phyloP scores from a whole-genome alignment of 1,140 invertebrate species.

The Pollicipes pollicipes region DNA sequence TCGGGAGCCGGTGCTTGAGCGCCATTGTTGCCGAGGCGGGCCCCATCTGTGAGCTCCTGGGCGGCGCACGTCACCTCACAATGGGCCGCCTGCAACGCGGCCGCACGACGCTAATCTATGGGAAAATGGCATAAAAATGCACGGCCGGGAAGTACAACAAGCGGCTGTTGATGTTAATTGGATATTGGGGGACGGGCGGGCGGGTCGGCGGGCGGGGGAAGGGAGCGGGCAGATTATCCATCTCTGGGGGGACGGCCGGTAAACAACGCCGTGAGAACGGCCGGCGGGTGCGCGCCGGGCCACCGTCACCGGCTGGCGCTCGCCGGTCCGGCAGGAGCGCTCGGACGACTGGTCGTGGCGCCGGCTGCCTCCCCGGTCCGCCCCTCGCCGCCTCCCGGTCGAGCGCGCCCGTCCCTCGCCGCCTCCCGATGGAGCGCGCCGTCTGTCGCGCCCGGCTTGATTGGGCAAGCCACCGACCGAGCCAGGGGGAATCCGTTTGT shows the following conservation, averaged over 20 bases:
- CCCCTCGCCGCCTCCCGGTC: too few relatives aligned
- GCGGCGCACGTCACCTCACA: background rate
- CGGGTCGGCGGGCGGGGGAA: background rate
- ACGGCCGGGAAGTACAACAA: background rate
- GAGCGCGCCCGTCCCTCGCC: background rate
- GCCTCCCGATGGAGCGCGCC: too few relatives aligned
- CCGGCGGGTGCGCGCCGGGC: too few relatives aligned
- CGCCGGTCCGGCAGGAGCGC: too few relatives aligned
- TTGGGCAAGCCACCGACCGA: too few relatives aligned
- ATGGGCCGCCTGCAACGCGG: background rate
- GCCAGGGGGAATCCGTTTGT: background rate
- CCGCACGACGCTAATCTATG: background rate
- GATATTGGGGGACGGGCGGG: background rate
- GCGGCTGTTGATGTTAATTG: conserved; percentile 1
- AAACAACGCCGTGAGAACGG: background rate
- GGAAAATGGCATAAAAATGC: background rate
- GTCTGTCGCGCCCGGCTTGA: too few relatives aligned
- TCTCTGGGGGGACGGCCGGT: background rate
- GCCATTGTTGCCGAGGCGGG: background rate
- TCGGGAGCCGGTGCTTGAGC: background rate
- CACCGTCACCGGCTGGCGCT: too few relatives aligned
- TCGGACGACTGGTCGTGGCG: too few relatives aligned
- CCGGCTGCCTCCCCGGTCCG: too few relatives aligned
- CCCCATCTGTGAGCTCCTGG: background rate
- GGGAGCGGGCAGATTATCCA: background rate